Evolutionary conservation across 1,140 invertebrate genomes (phyloP).

Genomic region (Rhyzopertha dominica): DNA sequence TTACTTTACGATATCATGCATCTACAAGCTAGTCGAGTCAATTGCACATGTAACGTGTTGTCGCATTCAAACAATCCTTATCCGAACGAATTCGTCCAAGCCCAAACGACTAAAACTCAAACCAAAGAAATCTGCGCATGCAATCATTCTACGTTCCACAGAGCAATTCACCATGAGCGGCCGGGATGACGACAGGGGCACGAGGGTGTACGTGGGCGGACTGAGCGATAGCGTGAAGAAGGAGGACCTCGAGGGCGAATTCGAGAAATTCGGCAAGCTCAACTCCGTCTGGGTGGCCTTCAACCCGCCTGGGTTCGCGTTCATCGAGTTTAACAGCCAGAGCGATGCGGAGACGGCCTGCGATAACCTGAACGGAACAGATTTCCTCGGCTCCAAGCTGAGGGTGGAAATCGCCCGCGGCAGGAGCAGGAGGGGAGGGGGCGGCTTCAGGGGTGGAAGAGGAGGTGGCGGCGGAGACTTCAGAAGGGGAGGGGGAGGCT

Average conservation of each 20-base stretch:
- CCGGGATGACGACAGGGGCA: conserved; percentile 52
- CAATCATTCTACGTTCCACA: conserved; percentile 39
- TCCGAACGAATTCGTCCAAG: conserved; percentile 42
- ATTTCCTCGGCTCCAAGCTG: conserved; percentile 72
- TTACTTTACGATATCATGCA: conserved; percentile 19
- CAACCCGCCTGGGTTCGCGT: conserved; percentile 95
- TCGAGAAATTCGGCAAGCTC: conserved; percentile 65
- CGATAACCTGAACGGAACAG: conserved; percentile 83
- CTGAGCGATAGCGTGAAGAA: conserved; percentile 78
- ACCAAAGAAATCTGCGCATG: conserved; percentile 13
- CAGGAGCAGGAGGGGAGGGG: conserved; percentile 53
- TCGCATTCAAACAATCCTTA: conserved; percentile 14
- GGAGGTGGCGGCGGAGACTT: conserved; percentile 25
- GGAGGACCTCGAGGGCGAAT: conserved; percentile 84
- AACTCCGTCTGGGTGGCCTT: conserved; percentile 91
- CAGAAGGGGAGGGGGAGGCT: conserved; percentile 18
- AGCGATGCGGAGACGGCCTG: conserved; percentile 93
- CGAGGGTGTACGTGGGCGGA: conserved; percentile 80
- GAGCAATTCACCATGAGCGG: conserved; percentile 45
- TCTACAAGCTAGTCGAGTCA: conserved; percentile 16
- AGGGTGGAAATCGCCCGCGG: conserved; percentile 79
- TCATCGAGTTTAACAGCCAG: conserved; percentile 95
- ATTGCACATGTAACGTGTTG: conserved; percentile 23
- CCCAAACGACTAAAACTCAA: conserved; percentile 35
- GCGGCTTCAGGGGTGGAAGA: conserved; percentile 45